Conservation (phyloP, 2,797 vertebrate species). For the Poecile montanus region DNA sequence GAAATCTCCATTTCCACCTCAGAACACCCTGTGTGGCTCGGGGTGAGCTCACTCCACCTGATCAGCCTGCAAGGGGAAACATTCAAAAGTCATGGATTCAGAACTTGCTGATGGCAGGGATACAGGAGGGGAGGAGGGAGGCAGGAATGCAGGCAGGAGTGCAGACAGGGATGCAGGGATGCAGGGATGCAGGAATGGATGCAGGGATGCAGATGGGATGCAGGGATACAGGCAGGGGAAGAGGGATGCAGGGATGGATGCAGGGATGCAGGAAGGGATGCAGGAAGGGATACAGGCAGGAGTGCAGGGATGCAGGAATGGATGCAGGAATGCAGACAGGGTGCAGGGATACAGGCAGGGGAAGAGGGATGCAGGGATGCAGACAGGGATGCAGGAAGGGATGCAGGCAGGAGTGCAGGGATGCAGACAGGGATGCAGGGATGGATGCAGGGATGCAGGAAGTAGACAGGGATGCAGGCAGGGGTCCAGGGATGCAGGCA, state of each 20-base stretch:
- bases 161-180: background rate
- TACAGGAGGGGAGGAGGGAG: background rate
- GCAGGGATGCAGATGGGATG: background rate
- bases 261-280: background rate
- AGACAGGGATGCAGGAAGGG: background rate
- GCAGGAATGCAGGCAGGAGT: background rate
- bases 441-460: background rate
- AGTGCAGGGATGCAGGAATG: too few species aligned
- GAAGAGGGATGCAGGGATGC: background rate
- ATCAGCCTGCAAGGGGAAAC: background rate
- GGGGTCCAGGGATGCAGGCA: background rate
- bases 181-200: background rate
- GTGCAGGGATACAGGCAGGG: background rate
- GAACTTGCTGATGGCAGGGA: background rate
- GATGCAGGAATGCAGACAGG: too few species aligned
- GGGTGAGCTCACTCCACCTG: background rate
- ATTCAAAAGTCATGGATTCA: fast-evolving
- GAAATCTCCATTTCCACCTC: background rate
- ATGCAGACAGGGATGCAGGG: background rate
- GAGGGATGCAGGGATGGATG: background rate
- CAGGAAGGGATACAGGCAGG: background rate
- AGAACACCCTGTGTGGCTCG: fast-evolving
- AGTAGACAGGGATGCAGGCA: background rate
- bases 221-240: too few species aligned
- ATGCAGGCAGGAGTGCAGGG: background rate